These are phyloP conservation scores for Proteles cristata DNA, from an alignment of 2,113 vertebrate genomes.

Conservation along the genomic window DNA sequence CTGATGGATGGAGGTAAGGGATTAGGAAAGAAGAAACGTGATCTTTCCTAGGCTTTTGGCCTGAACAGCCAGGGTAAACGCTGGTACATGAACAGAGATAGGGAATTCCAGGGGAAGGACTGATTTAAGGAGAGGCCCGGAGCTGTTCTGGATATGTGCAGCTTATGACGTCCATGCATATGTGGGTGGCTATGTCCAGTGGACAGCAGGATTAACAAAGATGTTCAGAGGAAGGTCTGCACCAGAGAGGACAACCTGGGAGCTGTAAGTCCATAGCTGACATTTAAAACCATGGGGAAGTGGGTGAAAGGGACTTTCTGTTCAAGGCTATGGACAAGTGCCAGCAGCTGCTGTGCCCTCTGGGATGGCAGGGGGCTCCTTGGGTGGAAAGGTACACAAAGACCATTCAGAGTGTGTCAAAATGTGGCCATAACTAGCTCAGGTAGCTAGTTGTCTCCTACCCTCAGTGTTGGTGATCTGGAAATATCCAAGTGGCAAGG, in stretches of 20 bases:
- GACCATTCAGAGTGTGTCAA: not conserved
- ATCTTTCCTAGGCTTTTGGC: not conserved
- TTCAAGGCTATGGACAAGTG: not conserved
- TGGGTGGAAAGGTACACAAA: not conserved
- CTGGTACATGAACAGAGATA: not conserved
- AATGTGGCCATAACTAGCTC: not conserved
- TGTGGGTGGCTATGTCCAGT: fast-evolving
- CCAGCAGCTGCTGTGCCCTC: not conserved
- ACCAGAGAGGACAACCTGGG: not conserved
- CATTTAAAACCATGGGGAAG: not conserved
- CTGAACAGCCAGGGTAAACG: not conserved
- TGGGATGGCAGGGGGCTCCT: not conserved
- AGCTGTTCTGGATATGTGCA: fast-evolving
- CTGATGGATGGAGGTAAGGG: not conserved
- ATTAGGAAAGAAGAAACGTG: not conserved
- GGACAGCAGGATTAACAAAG: not conserved
- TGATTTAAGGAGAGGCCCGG: not conserved
- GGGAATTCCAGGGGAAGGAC: not conserved
- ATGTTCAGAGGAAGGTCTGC: not conserved
- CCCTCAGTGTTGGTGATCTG: not conserved
- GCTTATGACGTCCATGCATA: too few species aligned
- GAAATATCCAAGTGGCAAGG: not conserved
- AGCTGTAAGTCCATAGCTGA: not conserved
- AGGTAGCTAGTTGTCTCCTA: not conserved
- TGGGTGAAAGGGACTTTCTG: not conserved